Evolutionary conservation across 2,797 vertebrate species (phyloP).

Genomic region (Prunella strophiata): DNA sequence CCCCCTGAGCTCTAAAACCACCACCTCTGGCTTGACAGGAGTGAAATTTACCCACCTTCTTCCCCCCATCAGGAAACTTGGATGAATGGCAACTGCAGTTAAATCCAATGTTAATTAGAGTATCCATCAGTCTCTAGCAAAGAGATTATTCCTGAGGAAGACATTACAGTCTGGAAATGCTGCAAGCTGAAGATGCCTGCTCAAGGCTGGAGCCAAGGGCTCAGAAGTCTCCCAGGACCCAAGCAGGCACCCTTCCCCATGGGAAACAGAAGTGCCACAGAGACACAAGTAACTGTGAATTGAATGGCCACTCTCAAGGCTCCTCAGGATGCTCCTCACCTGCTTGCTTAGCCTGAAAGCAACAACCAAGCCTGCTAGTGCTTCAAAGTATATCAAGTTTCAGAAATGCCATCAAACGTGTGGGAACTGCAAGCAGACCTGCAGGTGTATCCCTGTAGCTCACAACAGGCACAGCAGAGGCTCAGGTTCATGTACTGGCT

Average conservation of each 20-base stretch:
- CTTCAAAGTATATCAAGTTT: background rate
- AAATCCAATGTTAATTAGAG: background rate
- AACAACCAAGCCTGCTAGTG: fast-evolving
- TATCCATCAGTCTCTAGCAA: background rate
- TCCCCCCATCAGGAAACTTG: background rate
- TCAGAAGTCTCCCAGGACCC: background rate
- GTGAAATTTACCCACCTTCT: background rate
- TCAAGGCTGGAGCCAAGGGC: background rate
- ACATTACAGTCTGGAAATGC: background rate
- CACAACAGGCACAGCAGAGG: background rate
- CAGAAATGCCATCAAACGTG: background rate
- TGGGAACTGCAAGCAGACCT: background rate
- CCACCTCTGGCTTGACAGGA: background rate
- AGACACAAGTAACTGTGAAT: background rate
- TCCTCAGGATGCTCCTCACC: background rate
- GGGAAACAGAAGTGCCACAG: background rate
- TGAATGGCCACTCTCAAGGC: fast-evolving
- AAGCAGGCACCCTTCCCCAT: background rate
- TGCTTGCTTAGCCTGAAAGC: background rate
- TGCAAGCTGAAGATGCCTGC: background rate
- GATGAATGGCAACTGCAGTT: background rate
- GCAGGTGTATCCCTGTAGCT: background rate
- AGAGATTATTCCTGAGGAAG: background rate
- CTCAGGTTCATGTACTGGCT: background rate
- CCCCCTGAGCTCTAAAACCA: background rate